Conservation (phyloP, 2,113 vertebrate genomes). For the Oryzias celebensis region DNA sequence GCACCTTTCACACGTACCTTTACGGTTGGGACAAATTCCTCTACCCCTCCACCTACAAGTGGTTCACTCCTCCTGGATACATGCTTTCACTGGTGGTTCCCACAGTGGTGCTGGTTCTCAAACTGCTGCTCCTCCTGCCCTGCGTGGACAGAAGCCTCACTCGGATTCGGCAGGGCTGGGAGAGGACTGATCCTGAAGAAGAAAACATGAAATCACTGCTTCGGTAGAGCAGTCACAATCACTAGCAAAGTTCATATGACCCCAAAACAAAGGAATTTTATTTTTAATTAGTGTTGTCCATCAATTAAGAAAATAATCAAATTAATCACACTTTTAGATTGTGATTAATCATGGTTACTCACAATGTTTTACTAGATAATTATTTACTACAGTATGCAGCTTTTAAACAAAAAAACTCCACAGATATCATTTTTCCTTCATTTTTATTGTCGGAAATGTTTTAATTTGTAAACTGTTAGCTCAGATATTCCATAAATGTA, state of each 20-base stretch:
- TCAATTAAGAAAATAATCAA: no score
- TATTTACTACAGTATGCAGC: no score
- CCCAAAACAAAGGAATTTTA: background rate
- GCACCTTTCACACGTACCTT: constrained; percentile 84
- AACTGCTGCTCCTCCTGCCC: constrained; percentile 84
- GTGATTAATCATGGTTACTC: no score
- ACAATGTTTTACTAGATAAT: no score
- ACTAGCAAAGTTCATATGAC: background rate
- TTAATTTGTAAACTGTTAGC: no score
- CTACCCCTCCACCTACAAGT: constrained; percentile 68
- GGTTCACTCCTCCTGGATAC: constrained; percentile 84
- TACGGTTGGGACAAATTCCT: constrained; percentile 87
- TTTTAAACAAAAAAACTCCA: no score
- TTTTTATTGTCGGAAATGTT: no score
- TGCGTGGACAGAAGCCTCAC: constrained; percentile 84
- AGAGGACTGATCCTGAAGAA: constrained; percentile 65
- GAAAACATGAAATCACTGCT: constrained; percentile 45
- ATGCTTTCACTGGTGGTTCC: constrained; percentile 86
- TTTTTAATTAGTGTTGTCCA: background rate
- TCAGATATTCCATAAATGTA: no score
- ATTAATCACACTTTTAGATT: no score
- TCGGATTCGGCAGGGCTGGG: constrained; percentile 90
- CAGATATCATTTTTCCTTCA: no score
- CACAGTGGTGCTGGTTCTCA: constrained; percentile 82
- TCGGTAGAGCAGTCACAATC: constrained; percentile 13